Conservation (phyloP, 1,140 invertebrate species). For the Drosophila kohkoa region DNA sequence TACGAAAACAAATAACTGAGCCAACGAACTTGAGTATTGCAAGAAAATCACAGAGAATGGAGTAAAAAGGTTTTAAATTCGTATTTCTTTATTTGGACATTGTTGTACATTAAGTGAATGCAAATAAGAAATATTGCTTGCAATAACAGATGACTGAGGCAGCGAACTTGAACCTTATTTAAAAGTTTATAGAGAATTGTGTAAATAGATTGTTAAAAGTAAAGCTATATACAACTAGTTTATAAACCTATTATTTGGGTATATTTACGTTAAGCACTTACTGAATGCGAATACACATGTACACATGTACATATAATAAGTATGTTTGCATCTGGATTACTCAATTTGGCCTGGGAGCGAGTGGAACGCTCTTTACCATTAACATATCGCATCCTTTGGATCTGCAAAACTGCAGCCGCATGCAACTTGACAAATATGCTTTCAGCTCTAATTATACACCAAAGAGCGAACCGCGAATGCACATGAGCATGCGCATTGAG, state of each 20-base stretch:
- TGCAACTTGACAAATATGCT: conserved; percentile 80
- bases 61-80: neutral
- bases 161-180: neutral
- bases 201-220: too few species aligned
- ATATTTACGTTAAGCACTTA: too few species aligned
- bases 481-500: conserved; percentile 63
- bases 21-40: neutral
- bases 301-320: too few species aligned
- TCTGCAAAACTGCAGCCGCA: conserved; percentile 49
- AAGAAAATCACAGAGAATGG: neutral
- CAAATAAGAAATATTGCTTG: too few species aligned
- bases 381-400: conserved; percentile 79
- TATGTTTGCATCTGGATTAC: conserved; percentile 38
- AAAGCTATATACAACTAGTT: too few species aligned
- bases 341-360: conserved; percentile 62
- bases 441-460: conserved; percentile 76
- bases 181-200: too few species aligned
- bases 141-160: conserved; percentile 16
- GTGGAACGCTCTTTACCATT: conserved; percentile 64
- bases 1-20: neutral
- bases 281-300: too few species aligned
- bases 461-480: conserved; percentile 32
- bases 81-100: neutral
- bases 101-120: too few species aligned
- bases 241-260: too few species aligned